Evolutionary conservation across 2,113 vertebrate genomes (phyloP).

Genomic region (Aptenodytes patagonicus): DNA sequence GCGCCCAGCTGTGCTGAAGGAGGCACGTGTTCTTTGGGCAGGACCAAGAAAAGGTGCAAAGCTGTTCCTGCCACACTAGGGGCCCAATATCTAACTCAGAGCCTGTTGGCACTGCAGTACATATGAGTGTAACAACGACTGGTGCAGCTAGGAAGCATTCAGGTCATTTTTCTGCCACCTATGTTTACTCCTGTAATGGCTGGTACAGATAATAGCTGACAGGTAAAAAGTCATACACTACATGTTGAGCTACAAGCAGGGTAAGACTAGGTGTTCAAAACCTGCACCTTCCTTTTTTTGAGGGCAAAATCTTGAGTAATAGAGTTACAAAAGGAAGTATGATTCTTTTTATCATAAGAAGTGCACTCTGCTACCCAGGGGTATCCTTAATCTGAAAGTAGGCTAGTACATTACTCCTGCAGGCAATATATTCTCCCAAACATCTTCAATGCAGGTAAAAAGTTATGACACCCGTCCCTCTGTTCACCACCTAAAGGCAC

Average conservation of each 20-base stretch:
- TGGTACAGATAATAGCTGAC: not conserved
- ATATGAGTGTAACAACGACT: fast-evolving
- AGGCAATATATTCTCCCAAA: not conserved
- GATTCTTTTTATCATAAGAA: not conserved
- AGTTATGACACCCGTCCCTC: not conserved
- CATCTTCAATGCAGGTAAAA: not conserved
- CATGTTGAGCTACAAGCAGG: not conserved
- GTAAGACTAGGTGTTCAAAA: not conserved
- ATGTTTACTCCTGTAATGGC: not conserved
- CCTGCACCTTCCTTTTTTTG: not conserved
- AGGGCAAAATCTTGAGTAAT: not conserved
- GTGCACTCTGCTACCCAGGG: not conserved
- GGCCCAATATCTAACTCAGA: not conserved
- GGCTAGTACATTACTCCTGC: not conserved
- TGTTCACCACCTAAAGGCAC: not conserved
- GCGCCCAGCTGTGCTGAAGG: not conserved
- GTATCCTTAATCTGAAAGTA: not conserved
- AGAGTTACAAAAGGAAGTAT: not conserved
- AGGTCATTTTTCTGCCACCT: not conserved
- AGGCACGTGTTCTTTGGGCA: not conserved
- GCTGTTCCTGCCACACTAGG: not conserved
- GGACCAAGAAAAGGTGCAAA: not conserved
- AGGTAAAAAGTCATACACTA: not conserved
- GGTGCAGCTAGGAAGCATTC: not conserved
- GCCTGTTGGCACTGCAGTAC: not conserved